Percentiles rank a stretch among this genome's conserved stretches.
Evolutionary conservation across 2,888 invertebrate species (phyloP).

Genomic region (Acanthoscelides obtectus): DNA sequence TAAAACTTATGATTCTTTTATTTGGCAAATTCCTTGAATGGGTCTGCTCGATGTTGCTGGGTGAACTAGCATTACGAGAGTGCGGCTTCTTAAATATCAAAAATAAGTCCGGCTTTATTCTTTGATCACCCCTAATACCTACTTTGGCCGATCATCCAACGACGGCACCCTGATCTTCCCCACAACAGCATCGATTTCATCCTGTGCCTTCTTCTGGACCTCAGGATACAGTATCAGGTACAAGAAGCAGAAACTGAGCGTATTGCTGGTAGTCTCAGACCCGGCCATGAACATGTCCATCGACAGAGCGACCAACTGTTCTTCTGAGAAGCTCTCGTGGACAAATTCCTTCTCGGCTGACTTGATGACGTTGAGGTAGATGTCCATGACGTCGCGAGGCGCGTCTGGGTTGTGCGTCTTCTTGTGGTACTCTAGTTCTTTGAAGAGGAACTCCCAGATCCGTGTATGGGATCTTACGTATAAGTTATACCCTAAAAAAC

Average conservation of each 20-base stretch:
- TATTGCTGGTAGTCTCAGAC: constrained; percentile 79
- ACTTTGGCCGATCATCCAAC: constrained; percentile 68
- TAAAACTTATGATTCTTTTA: too few species aligned
- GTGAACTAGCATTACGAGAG: too few species aligned
- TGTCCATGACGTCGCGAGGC: constrained; percentile 77
- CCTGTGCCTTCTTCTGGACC: constrained; percentile 69
- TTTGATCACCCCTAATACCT: too few species aligned
- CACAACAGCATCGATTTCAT: constrained; percentile 71
- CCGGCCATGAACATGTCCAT: constrained; percentile 86
- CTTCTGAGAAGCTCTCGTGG: constrained; percentile 54
- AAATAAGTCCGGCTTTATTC: too few species aligned
- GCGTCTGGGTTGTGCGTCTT: constrained; percentile 56
- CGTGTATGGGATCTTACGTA: constrained; percentile 67
- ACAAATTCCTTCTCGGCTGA: constrained; percentile 49
- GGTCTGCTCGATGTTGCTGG: too few species aligned
- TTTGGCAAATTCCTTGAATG: too few species aligned
- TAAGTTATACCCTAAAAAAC: constrained; percentile 58
- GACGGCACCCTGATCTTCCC: constrained; percentile 65
- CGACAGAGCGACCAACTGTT: constrained; percentile 73
- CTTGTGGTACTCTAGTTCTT: constrained; percentile 69
- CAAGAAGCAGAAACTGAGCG: constrained; percentile 71
- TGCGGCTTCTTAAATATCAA: too few species aligned
- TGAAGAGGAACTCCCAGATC: constrained; percentile 67
- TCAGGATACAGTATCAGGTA: constrained; percentile 67
- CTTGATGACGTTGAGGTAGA: constrained; percentile 65